Evolutionary conservation across 64 coral and sea anemone genomes (phyloP).

Genomic region (Stichodactyla helianthus): DNA sequence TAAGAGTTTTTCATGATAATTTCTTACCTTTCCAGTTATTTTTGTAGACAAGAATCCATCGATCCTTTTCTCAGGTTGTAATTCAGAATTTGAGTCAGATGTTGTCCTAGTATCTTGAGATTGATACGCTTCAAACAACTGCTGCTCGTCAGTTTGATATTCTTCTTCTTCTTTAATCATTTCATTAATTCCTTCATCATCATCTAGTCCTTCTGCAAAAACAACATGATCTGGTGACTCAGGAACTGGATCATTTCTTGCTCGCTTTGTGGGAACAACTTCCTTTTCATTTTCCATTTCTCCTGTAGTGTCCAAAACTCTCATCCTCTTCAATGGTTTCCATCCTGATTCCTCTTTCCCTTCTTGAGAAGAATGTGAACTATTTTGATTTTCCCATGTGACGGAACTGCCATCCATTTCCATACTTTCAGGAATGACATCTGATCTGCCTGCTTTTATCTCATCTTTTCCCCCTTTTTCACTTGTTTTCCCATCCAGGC

Average conservation of each 20-base stretch:
- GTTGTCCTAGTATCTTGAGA: neutral
- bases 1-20: neutral
- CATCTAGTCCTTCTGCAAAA: neutral
- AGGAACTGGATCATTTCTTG: neutral
- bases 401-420: neutral
- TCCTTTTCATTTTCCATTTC: neutral
- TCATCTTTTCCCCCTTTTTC: neutral
- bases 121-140: neutral
- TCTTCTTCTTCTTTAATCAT: neutral
- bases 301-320: neutral
- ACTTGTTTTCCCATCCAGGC: neutral
- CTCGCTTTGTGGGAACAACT: neutral
- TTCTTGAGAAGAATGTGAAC: neutral
- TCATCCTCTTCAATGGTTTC: neutral
- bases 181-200: neutral
- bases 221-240: neutral
- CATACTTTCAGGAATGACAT: conserved; percentile 10
- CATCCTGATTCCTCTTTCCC: neutral
- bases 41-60: neutral
- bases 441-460: neutral
- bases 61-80: neutral
- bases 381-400: neutral
- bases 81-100: neutral
- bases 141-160: neutral
- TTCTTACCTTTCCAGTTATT: neutral